Evolutionary conservation across 2,888 invertebrate species (phyloP), one percentile per base, ranked within the genome.

Genomic region (Athripsodes cinereus): DNA sequence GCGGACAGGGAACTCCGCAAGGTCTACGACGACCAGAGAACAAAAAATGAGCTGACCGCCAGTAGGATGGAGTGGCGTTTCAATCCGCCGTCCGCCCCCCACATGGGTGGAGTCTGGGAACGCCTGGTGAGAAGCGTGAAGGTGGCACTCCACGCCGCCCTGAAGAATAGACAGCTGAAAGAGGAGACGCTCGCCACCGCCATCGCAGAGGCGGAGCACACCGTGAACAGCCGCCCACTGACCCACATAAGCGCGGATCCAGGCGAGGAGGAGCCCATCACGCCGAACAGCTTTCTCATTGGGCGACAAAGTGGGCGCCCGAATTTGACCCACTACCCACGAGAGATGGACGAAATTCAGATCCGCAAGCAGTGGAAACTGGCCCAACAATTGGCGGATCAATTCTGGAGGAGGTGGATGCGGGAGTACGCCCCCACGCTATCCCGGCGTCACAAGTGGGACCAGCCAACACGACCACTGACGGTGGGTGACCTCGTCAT

Each of bases 1-100:
- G 22, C 50, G 3, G 50, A 21, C 6, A 18, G 2, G 18, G 50
- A 50, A 3, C 2, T 22, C 16, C 10, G 22, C 6, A n/a, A 22
- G 2, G 22, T 22, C 21, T 5, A 6, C 16, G 6, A 48, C 18
- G 48, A 10, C 11, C 13, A 18, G 19, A 2, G 18, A 11, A 16
- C 2, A 19, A 11, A 48, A 19, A 19, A 16, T 19, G 16, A 16
- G 13, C 18, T 19, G 11, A 11, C 48, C 8, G 11, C 2, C 3
- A 2, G 20, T 5, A 19, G 48, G 3, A 53, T 65, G 2, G 57
- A 60, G 22, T 65, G 63, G 66, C 52, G 57, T 6, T 66, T 66
- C 48, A 66, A 60, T 22, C 63, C 63, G 2, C 66, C 64, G 18
- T 59, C 58, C 1, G 54, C 63, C 2, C 65, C 65, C 1, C 65